Percentiles rank a stretch among this genome's conserved stretches.
Evolutionary conservation across 2,797 vertebrate species (phyloP).

Genomic region (Sebastes oblongus): DNA sequence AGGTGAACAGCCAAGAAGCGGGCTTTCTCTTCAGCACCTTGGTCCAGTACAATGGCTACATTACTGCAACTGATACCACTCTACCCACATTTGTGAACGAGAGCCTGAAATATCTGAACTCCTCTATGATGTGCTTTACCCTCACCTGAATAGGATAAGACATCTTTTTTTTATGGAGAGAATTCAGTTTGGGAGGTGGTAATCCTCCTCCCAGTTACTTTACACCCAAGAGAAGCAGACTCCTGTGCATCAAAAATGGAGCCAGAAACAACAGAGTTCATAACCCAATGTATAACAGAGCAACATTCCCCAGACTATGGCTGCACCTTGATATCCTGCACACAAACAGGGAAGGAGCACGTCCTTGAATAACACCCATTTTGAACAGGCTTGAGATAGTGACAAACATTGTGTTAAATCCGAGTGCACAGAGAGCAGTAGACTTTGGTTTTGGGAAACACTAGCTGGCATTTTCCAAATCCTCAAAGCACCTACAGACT

Average conservation of each 20-base stretch:
- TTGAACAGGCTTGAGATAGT: slow-evolving; percentile 1
- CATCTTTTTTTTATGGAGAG: background rate
- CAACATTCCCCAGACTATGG: background rate
- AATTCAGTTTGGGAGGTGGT: background rate
- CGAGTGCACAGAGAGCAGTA: background rate
- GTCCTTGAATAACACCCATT: background rate
- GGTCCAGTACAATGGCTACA: background rate
- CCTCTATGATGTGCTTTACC: background rate
- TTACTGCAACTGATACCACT: background rate
- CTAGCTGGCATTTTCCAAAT: slow-evolving; percentile 42
- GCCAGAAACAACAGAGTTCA: slow-evolving; percentile 1
- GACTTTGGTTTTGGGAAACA: slow-evolving; percentile 6
- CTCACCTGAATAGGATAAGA: background rate
- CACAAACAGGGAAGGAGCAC: slow-evolving; percentile 2
- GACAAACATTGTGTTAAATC: slow-evolving; percentile 8
- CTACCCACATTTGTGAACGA: background rate
- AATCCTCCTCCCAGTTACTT: background rate
- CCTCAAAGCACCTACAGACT: slow-evolving; percentile 39
- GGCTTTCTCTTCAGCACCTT: background rate
- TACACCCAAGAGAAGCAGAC: background rate
- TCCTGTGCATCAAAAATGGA: background rate
- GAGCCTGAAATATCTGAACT: background rate
- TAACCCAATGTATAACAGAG: background rate
- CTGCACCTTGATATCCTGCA: slow-evolving; percentile 11
- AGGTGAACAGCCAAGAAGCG: background rate